Conservation (phyloP, 2,888 invertebrate species). For the Drosophila quinaria region DNA sequence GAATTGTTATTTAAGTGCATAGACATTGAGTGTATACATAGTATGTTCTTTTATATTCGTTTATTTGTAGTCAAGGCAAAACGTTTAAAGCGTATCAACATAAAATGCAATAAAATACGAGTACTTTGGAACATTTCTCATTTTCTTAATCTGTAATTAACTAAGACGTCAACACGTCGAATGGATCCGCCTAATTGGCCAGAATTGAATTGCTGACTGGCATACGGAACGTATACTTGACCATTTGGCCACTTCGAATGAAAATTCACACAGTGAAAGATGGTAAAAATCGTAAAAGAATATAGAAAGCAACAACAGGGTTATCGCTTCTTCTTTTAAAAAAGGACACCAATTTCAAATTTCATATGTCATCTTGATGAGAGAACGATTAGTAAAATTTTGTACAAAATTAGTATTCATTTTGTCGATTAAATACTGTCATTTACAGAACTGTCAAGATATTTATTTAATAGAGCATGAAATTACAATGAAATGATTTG, state of each 20-base stretch:
- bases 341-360: constrained; percentile 71
- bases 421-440: constrained; percentile 24
- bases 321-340: constrained; percentile 9
- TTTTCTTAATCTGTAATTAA: constrained; percentile 8
- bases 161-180: background rate
- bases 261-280: constrained; percentile 83
- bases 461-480: constrained; percentile 40
- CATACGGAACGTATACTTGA: constrained; percentile 45
- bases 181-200: constrained; percentile 5
- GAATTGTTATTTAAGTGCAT: constrained; percentile 35
- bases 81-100: constrained; percentile 63
- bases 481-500: constrained; percentile 33
- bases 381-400: constrained; percentile 70
- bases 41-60: constrained; percentile 2
- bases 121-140: background rate
- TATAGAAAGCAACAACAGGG: constrained; percentile 16
- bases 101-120: constrained; percentile 48
- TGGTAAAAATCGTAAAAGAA: constrained; percentile 84
- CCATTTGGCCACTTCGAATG: constrained; percentile 78
- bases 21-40: constrained; percentile 18
- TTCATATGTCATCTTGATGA: constrained; percentile 80
- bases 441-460: constrained; percentile 47
- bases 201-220: constrained; percentile 16
- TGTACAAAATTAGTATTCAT: constrained; percentile 12
- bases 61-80: constrained; percentile 30